These are phyloP conservation scores for Simalia tracyae DNA, from an alignment of 2,797 vertebrate genomes.

Conservation along the genomic window DNA sequence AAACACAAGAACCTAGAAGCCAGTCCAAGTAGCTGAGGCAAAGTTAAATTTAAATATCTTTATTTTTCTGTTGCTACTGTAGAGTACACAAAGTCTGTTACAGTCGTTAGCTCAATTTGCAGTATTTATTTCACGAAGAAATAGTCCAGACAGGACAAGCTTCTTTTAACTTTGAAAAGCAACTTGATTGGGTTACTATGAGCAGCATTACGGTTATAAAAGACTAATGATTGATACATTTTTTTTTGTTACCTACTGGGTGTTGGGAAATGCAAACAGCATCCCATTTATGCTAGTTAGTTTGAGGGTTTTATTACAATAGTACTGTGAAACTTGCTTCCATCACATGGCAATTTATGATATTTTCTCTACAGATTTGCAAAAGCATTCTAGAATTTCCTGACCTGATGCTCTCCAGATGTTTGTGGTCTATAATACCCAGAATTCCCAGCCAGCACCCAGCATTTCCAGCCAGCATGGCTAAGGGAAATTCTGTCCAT, in stretches of 20 bases:
- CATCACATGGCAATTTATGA: neutral
- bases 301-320: neutral
- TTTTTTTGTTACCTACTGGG: neutral
- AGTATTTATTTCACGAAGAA: neutral
- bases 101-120: neutral
- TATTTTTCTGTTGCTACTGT: neutral
- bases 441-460: neutral
- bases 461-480: neutral
- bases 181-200: neutral
- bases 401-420: neutral
- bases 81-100: neutral
- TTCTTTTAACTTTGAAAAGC: neutral
- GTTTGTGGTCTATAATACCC: neutral
- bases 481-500: neutral
- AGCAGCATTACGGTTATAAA: neutral
- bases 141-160: neutral
- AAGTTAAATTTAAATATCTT: neutral
- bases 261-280: neutral
- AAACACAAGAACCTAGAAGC: constrained; percentile 8
- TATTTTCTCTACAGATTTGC: neutral
- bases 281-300: neutral
- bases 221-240: constrained; percentile 14
- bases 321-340: neutral
- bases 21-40: neutral
- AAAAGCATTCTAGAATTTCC: neutral